Evolutionary conservation across 2,113 vertebrate species (phyloP).

Genomic region (Uria lomvia): DNA sequence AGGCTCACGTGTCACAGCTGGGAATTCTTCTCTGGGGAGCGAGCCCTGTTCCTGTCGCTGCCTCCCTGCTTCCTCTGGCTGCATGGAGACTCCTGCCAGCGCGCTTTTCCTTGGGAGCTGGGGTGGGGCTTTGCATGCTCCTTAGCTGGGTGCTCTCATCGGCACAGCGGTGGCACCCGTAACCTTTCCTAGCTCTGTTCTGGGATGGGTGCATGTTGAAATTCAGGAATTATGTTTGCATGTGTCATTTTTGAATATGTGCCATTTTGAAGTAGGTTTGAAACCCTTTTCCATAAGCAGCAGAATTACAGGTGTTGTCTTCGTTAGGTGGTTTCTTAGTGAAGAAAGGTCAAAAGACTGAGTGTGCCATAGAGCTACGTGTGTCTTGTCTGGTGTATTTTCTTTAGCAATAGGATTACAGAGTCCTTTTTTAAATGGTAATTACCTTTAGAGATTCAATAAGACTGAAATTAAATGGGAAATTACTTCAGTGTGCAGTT

Average conservation of each 20-base stretch:
- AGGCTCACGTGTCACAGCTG: not conserved
- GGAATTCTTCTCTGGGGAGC: not conserved
- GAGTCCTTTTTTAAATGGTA: not conserved
- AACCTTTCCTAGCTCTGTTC: not conserved
- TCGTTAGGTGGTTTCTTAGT: not conserved
- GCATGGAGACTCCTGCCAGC: not conserved
- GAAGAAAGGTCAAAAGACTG: not conserved
- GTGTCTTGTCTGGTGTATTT: not conserved
- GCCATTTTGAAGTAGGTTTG: not conserved
- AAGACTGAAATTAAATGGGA: conserved; percentile 32
- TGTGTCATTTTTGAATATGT: not conserved
- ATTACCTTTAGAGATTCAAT: conserved; percentile 6
- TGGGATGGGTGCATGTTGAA: not conserved
- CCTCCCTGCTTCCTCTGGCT: not conserved
- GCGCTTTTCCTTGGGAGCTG: not conserved
- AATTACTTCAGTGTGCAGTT: not conserved
- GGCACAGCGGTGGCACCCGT: not conserved
- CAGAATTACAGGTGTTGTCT: not conserved
- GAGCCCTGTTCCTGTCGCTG: not conserved
- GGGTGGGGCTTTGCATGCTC: not conserved
- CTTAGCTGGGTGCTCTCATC: not conserved
- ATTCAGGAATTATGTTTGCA: not conserved
- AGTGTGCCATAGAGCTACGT: not conserved
- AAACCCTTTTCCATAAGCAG: not conserved
- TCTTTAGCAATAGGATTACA: not conserved